Evolutionary conservation across 2,797 vertebrate genomes (phyloP).

Genomic region (Lophotriccus pileatus): DNA sequence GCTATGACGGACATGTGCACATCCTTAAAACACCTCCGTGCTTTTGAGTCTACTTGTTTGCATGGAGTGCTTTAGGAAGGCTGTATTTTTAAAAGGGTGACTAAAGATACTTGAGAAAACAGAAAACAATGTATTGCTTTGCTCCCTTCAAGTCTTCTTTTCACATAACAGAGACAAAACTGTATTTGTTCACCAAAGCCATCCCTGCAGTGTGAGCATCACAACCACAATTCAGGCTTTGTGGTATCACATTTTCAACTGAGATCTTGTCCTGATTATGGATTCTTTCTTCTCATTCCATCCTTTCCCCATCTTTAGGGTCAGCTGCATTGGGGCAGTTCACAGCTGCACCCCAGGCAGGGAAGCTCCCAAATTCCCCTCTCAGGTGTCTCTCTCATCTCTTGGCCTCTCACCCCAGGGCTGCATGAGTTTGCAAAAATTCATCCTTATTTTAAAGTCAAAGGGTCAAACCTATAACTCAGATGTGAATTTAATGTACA

Average conservation of each 20-base stretch:
- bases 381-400: background rate
- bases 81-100: background rate
- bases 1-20: accelerated
- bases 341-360: background rate
- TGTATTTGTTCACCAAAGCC: background rate
- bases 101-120: background rate
- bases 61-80: background rate
- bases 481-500: background rate
- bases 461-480: background rate
- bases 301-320: background rate
- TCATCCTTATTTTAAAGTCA: background rate
- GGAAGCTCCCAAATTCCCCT: background rate
- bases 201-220: background rate
- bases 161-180: background rate
- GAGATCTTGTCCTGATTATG: background rate
- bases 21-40: background rate
- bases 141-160: background rate
- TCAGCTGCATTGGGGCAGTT: background rate
- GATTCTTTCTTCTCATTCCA: background rate
- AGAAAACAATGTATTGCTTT: background rate
- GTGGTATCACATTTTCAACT: background rate
- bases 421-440: background rate
- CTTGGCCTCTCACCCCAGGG: background rate
- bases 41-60: background rate
- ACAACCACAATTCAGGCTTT: background rate